Evolutionary conservation across 2,113 vertebrate genomes (phyloP).

Genomic region (Caranx ignobilis): DNA sequence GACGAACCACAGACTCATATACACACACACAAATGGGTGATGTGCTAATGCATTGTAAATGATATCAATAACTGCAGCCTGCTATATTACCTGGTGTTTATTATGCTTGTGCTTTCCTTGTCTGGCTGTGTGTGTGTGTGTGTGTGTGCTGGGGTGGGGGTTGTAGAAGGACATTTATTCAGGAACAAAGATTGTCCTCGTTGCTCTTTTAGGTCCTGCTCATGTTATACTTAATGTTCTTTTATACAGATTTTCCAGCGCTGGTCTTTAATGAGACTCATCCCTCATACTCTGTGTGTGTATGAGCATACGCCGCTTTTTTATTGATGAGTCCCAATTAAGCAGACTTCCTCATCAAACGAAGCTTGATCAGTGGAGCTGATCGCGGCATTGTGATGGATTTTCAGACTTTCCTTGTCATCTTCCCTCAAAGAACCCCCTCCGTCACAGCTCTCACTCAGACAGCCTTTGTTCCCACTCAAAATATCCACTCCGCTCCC

Average conservation of each 20-base stretch:
- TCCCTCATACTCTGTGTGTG: constrained; percentile 47
- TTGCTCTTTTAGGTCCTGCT: constrained; percentile 25
- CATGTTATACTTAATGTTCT: constrained; percentile 36
- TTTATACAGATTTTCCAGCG: background rate
- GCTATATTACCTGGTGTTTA: constrained; percentile 53
- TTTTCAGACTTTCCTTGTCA: constrained; percentile 48
- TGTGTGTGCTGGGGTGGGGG: constrained; percentile 21
- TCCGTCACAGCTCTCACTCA: constrained; percentile 47
- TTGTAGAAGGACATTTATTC: constrained; percentile 12
- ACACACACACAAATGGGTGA: constrained; percentile 59
- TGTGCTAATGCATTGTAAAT: constrained; percentile 74
- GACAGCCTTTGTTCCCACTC: constrained; percentile 57
- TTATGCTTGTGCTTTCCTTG: constrained; percentile 48
- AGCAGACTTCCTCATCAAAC: constrained; percentile 62
- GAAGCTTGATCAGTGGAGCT: constrained; percentile 69
- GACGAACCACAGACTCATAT: constrained; percentile 32
- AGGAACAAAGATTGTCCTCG: constrained; percentile 2
- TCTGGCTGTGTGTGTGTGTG: constrained; percentile 41
- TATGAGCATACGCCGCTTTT: constrained; percentile 56
- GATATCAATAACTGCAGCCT: constrained; percentile 67
- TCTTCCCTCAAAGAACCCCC: constrained; percentile 52
- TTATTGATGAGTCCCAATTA: constrained; percentile 74
- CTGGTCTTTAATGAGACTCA: constrained; percentile 64
- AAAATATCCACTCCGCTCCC: constrained; percentile 36
- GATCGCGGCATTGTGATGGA: constrained; percentile 63